Evolutionary conservation across 2,888 invertebrate species (phyloP), one percentile per base, ranked within the genome.

Genomic region (Molanna angustata): DNA sequence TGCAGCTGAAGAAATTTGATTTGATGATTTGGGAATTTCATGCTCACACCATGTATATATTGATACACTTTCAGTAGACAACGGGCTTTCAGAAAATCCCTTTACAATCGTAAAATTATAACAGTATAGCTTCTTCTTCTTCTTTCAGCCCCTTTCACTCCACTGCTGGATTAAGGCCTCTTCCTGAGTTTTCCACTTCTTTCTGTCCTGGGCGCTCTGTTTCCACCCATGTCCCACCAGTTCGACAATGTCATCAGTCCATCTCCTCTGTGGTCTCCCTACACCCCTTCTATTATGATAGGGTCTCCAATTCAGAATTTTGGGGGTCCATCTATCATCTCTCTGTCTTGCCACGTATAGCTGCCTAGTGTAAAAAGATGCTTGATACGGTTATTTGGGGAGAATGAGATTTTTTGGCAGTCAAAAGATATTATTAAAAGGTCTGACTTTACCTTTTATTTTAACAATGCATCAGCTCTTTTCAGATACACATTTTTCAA

Each of bases 391-490:
- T 18, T 65, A 19, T 56, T 62, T 62, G 1, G 64, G 64, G 2
- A 64, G 32, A 4, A 52, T 27, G 22, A 58, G 58, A 47, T 65
- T 65, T 60, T 65, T 50, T 63, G 61, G 43, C 64, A 65, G 49
- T 64, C 65, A 57, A 62, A 64, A 3, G 52, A 63, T 9, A 61
- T 2, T 22, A 56, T 16, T 16, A 54, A 51, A 9, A 52, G 45
- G 6, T 31, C 32, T n/a, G 57, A 27, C 11, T 11, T 27, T 27
- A 7, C 40, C 39, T 59, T 59, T 41, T 56, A 59, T 17, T 63
- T 41, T 13, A 54, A 62, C 55, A 64, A 63, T n/a, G 60, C 52
- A 32, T 63, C 59, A 6, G 56, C 58, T 52, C 59, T 54, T 42
- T 52, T 9, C 50, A 58, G 60, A 48, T 63, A 61, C 6, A 61